A percentile compares a stretch with the other conserved stretches of the same genome.
These are phyloP conservation scores for Priocnemis perturbator DNA, from an alignment of 2,888 invertebrate genomes.

Conservation along the genomic window DNA sequence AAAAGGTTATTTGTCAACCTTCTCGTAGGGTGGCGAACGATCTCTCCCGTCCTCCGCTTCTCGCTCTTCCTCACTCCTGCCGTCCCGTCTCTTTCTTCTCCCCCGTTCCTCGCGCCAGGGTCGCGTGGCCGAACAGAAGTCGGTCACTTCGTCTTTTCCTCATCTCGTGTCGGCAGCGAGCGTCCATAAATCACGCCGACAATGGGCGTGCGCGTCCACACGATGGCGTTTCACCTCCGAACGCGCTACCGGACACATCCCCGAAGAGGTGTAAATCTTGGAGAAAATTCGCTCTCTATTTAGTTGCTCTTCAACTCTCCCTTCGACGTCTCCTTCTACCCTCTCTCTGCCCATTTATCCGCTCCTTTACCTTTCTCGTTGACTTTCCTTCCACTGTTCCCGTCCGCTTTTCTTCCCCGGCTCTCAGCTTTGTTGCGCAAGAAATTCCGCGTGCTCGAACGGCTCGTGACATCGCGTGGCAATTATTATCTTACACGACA, in stretches of 20 bases:
- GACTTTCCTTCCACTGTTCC: background rate
- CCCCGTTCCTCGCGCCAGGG: slow-evolving; percentile 19
- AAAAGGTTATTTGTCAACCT: slow-evolving; percentile 38
- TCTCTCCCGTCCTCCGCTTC: background rate
- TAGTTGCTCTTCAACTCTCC: background rate
- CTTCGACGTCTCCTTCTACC: background rate
- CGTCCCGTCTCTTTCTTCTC: background rate
- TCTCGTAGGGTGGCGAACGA: slow-evolving; percentile 22
- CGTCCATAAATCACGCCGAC: slow-evolving; percentile 34
- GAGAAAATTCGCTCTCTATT: slow-evolving; percentile 3
- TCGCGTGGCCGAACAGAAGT: slow-evolving; percentile 59
- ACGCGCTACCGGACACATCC: slow-evolving; percentile 3
- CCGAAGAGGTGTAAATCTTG: slow-evolving; percentile 30
- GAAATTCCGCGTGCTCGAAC: no score
- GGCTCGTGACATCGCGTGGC: no score
- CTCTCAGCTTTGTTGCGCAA: no score
- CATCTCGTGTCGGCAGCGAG: background rate
- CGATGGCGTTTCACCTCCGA: slow-evolving; percentile 14
- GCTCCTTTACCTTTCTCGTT: background rate
- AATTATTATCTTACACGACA: no score
- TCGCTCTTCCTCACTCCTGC: background rate
- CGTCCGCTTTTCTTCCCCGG: no score
- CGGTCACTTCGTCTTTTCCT: slow-evolving; percentile 33
- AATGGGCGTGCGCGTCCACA: slow-evolving; percentile 25
- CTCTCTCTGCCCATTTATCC: background rate